phyloP scores from a whole-genome alignment of 2,797 vertebrate genomes.

The Halcyon leucocephala region DNA sequence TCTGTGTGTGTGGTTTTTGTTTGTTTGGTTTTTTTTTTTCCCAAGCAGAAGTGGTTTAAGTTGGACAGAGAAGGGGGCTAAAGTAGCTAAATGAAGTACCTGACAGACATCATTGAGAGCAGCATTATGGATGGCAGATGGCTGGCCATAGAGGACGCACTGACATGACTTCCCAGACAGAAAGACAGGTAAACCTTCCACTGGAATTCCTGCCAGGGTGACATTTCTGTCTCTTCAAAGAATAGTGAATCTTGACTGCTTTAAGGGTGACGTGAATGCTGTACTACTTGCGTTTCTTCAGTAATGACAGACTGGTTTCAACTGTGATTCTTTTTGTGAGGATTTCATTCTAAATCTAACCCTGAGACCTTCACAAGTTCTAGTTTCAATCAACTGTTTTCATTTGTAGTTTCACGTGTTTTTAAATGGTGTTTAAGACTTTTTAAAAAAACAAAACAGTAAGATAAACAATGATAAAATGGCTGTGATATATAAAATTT shows the following conservation, averaged over 20 bases:
- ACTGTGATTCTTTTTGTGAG: not conserved
- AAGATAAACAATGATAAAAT: not conserved
- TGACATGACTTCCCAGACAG: not conserved
- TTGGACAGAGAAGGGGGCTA: not conserved
- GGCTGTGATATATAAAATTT: not conserved
- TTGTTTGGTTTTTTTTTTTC: not conserved
- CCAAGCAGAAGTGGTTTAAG: not conserved
- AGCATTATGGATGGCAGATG: not conserved
- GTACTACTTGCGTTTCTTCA: not conserved
- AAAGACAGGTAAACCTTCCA: not conserved
- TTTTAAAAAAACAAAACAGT: not conserved
- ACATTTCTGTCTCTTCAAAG: not conserved
- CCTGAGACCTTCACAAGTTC: not conserved
- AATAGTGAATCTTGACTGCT: not conserved
- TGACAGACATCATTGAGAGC: fast-evolving
- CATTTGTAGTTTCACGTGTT: not conserved
- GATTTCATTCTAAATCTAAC: not conserved
- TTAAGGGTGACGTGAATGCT: fast-evolving
- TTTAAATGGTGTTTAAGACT: not conserved
- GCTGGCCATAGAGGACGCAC: not conserved
- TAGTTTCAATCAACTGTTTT: not conserved
- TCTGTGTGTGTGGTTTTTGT: too few species aligned
- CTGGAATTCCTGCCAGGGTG: not conserved
- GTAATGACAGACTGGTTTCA: not conserved
- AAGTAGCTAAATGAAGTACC: not conserved